Evolutionary conservation across 53 echinoderm and acorn worm genomes (phyloP).

Genomic region (Stichopus horrens): DNA sequence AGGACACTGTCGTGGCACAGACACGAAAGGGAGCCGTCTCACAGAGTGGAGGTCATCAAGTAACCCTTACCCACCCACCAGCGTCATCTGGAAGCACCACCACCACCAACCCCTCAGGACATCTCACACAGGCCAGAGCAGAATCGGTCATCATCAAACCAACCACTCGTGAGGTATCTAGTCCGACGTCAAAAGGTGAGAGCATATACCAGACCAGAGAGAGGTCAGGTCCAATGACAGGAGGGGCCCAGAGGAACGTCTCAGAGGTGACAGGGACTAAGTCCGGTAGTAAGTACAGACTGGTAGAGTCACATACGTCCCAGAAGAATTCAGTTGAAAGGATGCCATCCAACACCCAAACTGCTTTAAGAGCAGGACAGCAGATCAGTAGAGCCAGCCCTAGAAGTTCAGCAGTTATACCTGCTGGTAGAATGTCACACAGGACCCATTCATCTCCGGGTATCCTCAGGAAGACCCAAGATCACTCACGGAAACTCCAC

Average conservation of each 20-base stretch:
- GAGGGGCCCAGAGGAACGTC: background rate
- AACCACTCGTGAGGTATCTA: background rate
- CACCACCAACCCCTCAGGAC: background rate
- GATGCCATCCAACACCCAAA: background rate
- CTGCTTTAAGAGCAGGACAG: background rate
- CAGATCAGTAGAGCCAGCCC: background rate
- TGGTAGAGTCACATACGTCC: background rate
- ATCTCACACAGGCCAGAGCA: background rate
- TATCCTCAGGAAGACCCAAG: slow-evolving; percentile 29
- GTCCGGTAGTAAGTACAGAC: background rate
- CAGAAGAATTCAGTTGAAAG: background rate
- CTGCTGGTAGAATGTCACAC: background rate
- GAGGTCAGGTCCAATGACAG: background rate
- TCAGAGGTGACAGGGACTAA: background rate
- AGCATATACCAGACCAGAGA: background rate
- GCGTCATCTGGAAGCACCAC: background rate
- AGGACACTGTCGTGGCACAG: background rate
- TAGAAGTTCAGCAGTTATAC: background rate
- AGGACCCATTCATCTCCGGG: slow-evolving; percentile 30
- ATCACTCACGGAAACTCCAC: background rate
- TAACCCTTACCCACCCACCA: background rate
- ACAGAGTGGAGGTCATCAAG: background rate
- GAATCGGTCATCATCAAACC: background rate
- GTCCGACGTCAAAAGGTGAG: background rate
- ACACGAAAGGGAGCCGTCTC: background rate